Base-by-base conservation (phyloP, 2,113 vertebrate genomes). In the Penelope pileata region DNA sequence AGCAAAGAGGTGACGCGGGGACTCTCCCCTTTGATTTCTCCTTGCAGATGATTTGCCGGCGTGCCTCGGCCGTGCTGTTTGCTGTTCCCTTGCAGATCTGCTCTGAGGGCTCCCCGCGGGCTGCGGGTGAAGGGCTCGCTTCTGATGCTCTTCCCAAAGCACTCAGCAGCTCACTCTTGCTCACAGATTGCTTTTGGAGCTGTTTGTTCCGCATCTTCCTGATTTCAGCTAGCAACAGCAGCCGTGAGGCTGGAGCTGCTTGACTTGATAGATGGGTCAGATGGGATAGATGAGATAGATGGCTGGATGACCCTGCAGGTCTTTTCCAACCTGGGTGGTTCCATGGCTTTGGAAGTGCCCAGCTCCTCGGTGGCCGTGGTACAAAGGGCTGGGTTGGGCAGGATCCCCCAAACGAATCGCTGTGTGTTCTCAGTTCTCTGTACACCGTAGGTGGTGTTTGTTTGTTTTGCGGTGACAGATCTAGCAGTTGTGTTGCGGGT, bases 11-110 rank as follows among this genome's bases (percentile, higher is more conserved):
- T 3, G 5, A 54, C 58, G 85, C 0, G 1, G 40, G 81, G 56
- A 24, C 67, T 91, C 70, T 80, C 21, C 26, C 27, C 43, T 93
- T 91, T 90, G 83, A 90, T 94, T 95, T 91, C 51, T 81, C n/a
- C 67, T 56, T n/a, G 38, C 50, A 70, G 68, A 74, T 94, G 84
- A 79, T 77, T 87, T 89, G 58, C 80, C 40, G 77, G 85, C 8
- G 0, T n/a, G 56, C 67, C 63, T 94, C 72, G 13, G 0, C n/a
- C 22, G 38, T 77, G 83, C 94, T 1, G 63, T 90, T 72, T 78
- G 30, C 73, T 77, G 54, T 75, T 78, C 11, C 34, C 34, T 68
- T 60, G 79, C 24, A 70, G 29, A 81, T 59, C 38, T 74, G 75
- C 47, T 80, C 45, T 6, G 3, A 10, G 38, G 67, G 68, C 72